Base-by-base conservation (phyloP, 2,113 vertebrate genomes). In the Rhodinocichla rosea region DNA sequence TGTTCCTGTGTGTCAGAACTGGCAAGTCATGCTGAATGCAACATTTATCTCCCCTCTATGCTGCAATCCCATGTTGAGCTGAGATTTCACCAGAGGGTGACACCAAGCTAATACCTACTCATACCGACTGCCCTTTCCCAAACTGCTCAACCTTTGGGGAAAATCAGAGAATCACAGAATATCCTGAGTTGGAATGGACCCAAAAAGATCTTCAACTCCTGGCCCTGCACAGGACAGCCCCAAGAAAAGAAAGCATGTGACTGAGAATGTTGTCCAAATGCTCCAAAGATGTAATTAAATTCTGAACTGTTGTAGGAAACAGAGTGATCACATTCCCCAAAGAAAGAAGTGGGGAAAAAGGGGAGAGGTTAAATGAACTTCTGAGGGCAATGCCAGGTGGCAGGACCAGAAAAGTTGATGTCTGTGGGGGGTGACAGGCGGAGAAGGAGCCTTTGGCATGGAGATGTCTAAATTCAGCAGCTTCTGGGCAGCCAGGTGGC, bases 401-500 rank as follows among this genome's bases (percentile, higher is more conserved):
- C 44, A 83, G 67, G 63, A 71, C 19, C 32, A 69, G 39, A 42
- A 78, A 83, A 57, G 17, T 3, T 83, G 55, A n/a, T 62, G 11
- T 35, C 53, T 22, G 0, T 2, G 12, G 2, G 1, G 23, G 3
- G 3, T 27, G 37, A 27, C 26, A 49, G 40, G n/a, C 39, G 87
- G 55, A 83, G 53, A 20, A 40, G 28, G 30, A 91, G 30, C 42
- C 57, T 87, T 19, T 42, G 69, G 23, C 42, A 59, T 7, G 13
- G 5, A 64, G 12, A 7, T 13, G 35, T 83, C 23, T 27, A 30
- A 70, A 84, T 75, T 35, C 8, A 1, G 18, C 59, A 64, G 5
- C 9, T 37, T 62, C 15, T 49, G 28, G 86, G n/a, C 55, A 87
- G 6, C 47, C 30, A 67, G 33, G 5, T 53, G 52, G 35, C 28